Percentiles rank a stretch among this genome's conserved stretches.
Evolutionary conservation across 2,888 invertebrate genomes (phyloP).

Genomic region (Arctia plantaginis): DNA sequence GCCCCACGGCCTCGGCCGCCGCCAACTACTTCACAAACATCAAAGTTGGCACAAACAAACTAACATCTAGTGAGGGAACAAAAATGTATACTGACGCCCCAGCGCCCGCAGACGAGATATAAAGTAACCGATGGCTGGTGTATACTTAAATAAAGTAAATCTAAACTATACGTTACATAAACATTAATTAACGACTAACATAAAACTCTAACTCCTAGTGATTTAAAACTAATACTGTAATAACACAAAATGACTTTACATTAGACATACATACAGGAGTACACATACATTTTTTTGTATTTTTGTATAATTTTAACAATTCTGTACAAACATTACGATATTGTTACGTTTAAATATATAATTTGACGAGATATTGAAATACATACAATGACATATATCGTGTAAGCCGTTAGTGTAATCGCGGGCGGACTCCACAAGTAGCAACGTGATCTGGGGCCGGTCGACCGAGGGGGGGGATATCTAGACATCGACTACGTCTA

Average conservation of each 20-base stretch:
- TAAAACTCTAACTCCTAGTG: conserved; percentile 80
- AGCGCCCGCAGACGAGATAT: conserved; percentile 58
- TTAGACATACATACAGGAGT: conserved; percentile 67
- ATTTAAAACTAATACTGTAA: conserved; percentile 82
- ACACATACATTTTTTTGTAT: conserved; percentile 56
- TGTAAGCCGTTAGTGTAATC: conserved; percentile 50
- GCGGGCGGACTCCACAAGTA: conserved; percentile 51
- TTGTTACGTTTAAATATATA: conserved; percentile 55
- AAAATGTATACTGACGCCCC: conserved; percentile 54
- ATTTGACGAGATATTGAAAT: conserved; percentile 43
- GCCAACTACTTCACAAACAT: conserved; percentile 36
- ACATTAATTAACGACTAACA: conserved; percentile 84
- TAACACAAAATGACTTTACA: conserved; percentile 71
- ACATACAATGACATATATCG: conserved; percentile 20
- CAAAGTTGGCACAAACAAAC: conserved; percentile 64
- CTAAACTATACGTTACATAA: conserved; percentile 74
- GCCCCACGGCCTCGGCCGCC: conserved; percentile 22
- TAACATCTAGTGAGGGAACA: conserved; percentile 60
- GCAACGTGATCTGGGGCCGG: conserved; percentile 12
- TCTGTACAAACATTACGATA: conserved; percentile 75
- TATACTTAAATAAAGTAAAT: conserved; percentile 73
- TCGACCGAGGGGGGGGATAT: conserved; percentile 18
- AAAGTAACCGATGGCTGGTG: conserved; percentile 65
- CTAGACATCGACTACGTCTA: conserved; percentile 15
- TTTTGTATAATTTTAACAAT: conserved; percentile 68